Evolutionary conservation across 2,113 vertebrate species (phyloP).

Genomic region (Menidia beryllina): DNA sequence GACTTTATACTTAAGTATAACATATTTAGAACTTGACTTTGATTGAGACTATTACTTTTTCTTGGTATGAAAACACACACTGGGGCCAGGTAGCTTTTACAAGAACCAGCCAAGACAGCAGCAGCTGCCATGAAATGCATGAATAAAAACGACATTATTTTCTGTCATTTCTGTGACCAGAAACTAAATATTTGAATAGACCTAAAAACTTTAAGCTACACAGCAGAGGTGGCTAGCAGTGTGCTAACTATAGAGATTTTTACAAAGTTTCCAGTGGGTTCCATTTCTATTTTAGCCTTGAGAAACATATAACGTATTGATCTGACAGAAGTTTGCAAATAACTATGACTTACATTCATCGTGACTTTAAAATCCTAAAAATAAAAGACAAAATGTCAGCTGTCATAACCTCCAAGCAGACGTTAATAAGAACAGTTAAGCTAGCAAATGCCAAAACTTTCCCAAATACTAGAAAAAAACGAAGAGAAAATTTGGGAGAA

Average conservation of each 20-base stretch:
- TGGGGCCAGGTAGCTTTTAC: no score
- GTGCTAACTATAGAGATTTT: conserved; percentile 1
- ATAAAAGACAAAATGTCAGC: neutral
- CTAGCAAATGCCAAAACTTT: neutral
- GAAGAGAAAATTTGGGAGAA: no score
- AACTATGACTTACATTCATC: neutral
- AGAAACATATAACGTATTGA: neutral
- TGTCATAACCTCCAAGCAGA: neutral
- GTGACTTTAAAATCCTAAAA: neutral
- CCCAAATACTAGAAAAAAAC: neutral
- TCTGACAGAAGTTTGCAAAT: neutral
- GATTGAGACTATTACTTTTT: neutral
- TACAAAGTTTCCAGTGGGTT: neutral
- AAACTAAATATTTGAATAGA: neutral
- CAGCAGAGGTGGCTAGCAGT: neutral
- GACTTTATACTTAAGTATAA: no score
- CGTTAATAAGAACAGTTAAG: neutral
- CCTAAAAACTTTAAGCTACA: no score
- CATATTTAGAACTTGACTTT: neutral
- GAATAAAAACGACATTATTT: neutral
- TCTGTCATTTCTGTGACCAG: neutral
- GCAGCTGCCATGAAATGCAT: neutral
- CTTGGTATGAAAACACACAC: neutral
- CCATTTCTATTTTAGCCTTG: neutral
- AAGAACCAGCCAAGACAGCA: neutral